These are phyloP conservation scores for Myotis lucifugus DNA, from an alignment of 2,113 vertebrate species.

Conservation along the genomic window DNA sequence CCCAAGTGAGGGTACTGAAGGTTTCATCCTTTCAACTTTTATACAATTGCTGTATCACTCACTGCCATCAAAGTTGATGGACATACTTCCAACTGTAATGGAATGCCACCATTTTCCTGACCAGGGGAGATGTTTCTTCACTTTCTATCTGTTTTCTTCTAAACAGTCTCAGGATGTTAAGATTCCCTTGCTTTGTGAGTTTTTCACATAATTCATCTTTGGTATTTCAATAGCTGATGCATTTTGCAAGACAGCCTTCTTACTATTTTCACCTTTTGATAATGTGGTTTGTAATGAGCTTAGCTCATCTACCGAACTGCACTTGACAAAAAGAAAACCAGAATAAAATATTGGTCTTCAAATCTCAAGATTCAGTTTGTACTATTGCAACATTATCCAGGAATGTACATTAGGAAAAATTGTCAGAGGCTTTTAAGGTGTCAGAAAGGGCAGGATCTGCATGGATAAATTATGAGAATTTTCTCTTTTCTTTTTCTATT, in stretches of 20 bases:
- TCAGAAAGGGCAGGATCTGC: constrained; percentile 71
- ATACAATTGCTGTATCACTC: neutral
- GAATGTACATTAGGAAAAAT: constrained; percentile 75
- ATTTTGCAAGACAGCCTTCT: constrained; percentile 11
- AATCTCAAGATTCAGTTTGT: constrained; percentile 63
- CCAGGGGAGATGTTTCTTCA: neutral
- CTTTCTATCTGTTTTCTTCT: constrained; percentile 4
- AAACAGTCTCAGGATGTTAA: neutral
- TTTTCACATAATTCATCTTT: neutral
- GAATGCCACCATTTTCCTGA: neutral
- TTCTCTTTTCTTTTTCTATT: neutral
- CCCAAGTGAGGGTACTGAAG: neutral
- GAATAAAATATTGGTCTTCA: constrained; percentile 70
- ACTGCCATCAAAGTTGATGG: neutral
- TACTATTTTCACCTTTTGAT: constrained; percentile 44
- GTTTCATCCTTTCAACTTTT: neutral
- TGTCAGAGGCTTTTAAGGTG: constrained; percentile 77
- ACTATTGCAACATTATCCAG: constrained; percentile 69
- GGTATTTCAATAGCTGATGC: constrained; percentile 15
- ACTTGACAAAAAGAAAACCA: constrained; percentile 58
- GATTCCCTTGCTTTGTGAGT: neutral
- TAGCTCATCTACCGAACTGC: constrained; percentile 59
- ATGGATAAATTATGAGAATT: constrained; percentile 65
- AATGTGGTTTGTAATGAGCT: constrained; percentile 45
- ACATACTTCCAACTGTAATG: neutral